phyloP scores from a whole-genome alignment of 2,888 invertebrate species.

The Ennomos erosarius region DNA sequence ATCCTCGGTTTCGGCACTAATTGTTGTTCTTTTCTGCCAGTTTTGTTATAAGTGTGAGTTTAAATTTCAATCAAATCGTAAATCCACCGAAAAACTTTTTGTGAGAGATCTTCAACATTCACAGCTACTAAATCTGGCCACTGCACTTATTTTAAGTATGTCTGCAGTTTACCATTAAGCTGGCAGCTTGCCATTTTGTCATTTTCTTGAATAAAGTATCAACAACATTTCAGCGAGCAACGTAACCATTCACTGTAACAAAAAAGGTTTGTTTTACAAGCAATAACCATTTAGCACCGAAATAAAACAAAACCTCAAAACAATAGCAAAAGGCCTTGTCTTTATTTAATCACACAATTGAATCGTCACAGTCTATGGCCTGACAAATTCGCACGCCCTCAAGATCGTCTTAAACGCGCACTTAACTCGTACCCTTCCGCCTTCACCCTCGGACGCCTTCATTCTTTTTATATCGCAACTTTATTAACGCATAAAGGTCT shows the following conservation, averaged over 20 bases:
- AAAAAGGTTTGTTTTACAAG: constrained; percentile 32
- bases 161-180: too few species aligned
- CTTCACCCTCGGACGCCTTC: constrained; percentile 83
- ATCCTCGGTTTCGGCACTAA: too few species aligned
- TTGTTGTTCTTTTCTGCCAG: too few species aligned
- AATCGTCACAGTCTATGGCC: constrained; percentile 72
- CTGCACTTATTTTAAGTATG: too few species aligned
- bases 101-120: too few species aligned
- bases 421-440: constrained; percentile 80
- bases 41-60: too few species aligned
- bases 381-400: constrained; percentile 84
- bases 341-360: constrained; percentile 81
- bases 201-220: background rate
- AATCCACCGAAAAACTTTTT: too few species aligned
- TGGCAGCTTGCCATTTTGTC: background rate
- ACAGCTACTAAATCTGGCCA: background rate
- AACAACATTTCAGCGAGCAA: background rate
- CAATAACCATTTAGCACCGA: constrained; percentile 33
- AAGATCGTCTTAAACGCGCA: constrained; percentile 82
- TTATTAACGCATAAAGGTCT: constrained; percentile 86
- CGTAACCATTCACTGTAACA: constrained; percentile 15
- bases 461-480: constrained; percentile 85
- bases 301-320: constrained; percentile 54
- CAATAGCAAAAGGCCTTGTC: constrained; percentile 64
- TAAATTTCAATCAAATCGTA: too few species aligned